A percentile compares a stretch with the other conserved stretches of the same genome.
These are phyloP conservation scores for Phataginus tetradactyla DNA, from an alignment of 2,797 vertebrate species.

Conservation along the genomic window DNA sequence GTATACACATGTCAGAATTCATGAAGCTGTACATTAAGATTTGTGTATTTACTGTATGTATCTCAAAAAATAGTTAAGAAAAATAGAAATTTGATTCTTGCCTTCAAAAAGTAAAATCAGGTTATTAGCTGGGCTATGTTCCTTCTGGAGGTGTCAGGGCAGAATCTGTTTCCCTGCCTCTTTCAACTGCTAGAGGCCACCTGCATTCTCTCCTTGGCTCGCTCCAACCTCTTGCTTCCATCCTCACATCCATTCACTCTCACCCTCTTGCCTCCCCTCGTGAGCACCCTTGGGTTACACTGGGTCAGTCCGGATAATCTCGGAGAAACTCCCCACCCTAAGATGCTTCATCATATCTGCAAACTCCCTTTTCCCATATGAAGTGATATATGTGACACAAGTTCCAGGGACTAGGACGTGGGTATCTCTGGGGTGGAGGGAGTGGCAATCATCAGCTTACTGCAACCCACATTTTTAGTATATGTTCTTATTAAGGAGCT, in stretches of 20 bases:
- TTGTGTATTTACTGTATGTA: too few relatives aligned
- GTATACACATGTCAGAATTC: too few relatives aligned
- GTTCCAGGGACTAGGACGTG: background rate
- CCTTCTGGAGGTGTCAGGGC: background rate
- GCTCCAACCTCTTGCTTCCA: background rate
- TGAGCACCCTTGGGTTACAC: background rate
- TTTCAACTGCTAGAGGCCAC: background rate
- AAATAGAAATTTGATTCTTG: too few relatives aligned
- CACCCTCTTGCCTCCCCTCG: background rate
- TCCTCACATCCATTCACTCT: background rate
- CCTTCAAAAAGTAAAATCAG: background rate
- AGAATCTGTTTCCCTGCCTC: background rate
- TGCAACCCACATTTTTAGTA: background rate
- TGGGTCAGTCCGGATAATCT: background rate
- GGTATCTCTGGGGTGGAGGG: background rate
- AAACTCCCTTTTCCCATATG: background rate
- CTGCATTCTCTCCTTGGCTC: background rate
- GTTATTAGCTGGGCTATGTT: background rate
- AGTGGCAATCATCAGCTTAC: background rate
- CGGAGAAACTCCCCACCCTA: background rate
- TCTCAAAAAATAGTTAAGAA: too few relatives aligned
- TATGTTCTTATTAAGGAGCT: background rate
- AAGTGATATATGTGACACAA: background rate
- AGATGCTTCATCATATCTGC: background rate
- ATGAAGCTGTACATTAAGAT: too few relatives aligned